A percentile compares a stretch with the other conserved stretches of the same genome.
Evolutionary conservation across 2,888 invertebrate genomes (phyloP).

Genomic region (Sarcophaga variegata): DNA sequence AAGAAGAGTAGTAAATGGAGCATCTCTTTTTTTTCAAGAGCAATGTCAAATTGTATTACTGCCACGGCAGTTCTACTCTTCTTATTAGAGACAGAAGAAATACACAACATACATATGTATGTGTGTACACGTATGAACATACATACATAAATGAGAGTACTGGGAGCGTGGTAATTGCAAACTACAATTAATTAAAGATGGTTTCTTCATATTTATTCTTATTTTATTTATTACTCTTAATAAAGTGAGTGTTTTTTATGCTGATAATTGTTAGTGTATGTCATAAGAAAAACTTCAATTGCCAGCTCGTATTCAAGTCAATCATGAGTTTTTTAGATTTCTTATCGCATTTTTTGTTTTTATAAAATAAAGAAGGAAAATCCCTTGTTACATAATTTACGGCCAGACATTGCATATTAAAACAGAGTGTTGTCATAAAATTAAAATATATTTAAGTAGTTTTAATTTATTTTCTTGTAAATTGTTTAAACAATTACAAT

Average conservation of each 20-base stretch:
- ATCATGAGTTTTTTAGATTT: background rate
- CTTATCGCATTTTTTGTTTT: conserved; percentile 20
- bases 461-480: background rate
- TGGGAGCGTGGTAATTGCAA: background rate
- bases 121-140: too few relatives aligned
- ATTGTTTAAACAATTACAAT: background rate
- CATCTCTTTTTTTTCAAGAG: conserved; percentile 21
- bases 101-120: background rate
- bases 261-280: conserved; percentile 22
- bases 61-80: background rate
- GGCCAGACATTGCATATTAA: background rate
- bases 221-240: background rate
- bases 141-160: too few relatives aligned
- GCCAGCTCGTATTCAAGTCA: background rate
- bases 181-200: background rate
- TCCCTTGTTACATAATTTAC: conserved; percentile 50
- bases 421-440: background rate
- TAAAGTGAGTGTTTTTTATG: background rate
- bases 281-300: background rate
- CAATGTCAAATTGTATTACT: conserved; percentile 37
- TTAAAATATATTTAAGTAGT: background rate
- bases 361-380: background rate
- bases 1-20: background rate
- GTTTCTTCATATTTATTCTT: background rate
- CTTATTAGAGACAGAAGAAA: background rate